Evolutionary conservation across 2,113 vertebrate species (phyloP).

Genomic region (Gallinago media): DNA sequence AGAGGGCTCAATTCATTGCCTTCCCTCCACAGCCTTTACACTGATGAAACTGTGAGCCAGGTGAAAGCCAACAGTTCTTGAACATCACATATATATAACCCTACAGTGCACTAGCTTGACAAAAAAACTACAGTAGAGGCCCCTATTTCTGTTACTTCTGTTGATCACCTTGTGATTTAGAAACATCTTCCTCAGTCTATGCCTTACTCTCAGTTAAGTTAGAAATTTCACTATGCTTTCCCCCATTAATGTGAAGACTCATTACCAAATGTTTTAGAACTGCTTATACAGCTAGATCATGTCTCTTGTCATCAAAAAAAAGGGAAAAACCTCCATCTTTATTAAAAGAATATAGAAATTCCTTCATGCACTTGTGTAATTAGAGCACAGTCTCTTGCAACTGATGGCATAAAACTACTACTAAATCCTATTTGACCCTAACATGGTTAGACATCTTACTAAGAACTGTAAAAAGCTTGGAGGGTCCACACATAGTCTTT

Average conservation of each 20-base stretch:
- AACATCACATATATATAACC: not conserved
- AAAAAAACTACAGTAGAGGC: not conserved
- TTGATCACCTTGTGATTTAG: not conserved
- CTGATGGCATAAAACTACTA: not conserved
- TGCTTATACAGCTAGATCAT: not conserved
- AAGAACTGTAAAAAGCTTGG: not conserved
- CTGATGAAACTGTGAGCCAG: not conserved
- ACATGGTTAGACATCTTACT: not conserved
- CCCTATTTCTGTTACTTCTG: not conserved
- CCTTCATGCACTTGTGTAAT: not conserved
- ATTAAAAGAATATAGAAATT: not conserved
- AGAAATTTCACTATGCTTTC: not conserved
- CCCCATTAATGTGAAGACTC: not conserved
- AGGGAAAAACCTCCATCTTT: not conserved
- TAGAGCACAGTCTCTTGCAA: not conserved
- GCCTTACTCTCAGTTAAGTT: not conserved
- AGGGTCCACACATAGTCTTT: not conserved
- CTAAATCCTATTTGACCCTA: not conserved
- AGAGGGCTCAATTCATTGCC: not conserved
- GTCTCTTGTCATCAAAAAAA: not conserved
- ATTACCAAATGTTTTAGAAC: not conserved
- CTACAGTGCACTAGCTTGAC: not conserved
- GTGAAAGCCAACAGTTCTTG: not conserved
- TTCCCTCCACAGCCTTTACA: not conserved
- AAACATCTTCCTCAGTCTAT: not conserved